A percentile compares a stretch with the other conserved stretches of the same genome.
These are phyloP conservation scores for Thripadectes ignobilis DNA, from an alignment of 2,797 vertebrate genomes.

Conservation along the genomic window DNA sequence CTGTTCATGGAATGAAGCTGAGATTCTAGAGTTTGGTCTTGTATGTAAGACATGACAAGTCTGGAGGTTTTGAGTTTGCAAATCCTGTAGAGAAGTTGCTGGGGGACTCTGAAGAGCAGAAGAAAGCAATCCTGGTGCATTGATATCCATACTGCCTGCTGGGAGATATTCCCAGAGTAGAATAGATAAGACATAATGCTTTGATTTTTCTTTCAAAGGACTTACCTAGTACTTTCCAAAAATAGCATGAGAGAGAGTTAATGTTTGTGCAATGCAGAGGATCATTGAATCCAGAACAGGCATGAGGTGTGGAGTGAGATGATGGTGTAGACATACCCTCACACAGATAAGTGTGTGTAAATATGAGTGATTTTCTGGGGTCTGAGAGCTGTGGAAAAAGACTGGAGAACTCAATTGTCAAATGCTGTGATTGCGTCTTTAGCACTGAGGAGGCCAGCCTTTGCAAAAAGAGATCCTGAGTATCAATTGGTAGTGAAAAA, in stretches of 20 bases:
- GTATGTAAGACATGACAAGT: neutral
- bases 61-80: neutral
- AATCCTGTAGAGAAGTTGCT: neutral
- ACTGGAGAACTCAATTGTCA: neutral
- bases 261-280: neutral
- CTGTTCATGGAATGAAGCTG: neutral
- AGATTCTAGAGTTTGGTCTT: neutral
- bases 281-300: neutral
- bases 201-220: slow-evolving; percentile 2
- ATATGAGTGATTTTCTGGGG: neutral
- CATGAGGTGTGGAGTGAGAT: neutral
- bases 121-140: neutral
- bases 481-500: neutral
- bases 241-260: neutral
- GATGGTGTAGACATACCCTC: neutral
- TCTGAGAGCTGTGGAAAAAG: neutral
- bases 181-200: neutral
- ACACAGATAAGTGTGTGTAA: neutral
- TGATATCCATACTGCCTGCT: neutral
- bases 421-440: neutral
- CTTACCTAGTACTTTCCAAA: neutral
- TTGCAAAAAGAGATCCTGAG: neutral
- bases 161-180: neutral
- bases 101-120: neutral
- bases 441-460: neutral